Evolutionary conservation across 2,888 invertebrate genomes (phyloP), one percentile per base, ranked within the genome.

Genomic region (Mythimna loreyi): DNA sequence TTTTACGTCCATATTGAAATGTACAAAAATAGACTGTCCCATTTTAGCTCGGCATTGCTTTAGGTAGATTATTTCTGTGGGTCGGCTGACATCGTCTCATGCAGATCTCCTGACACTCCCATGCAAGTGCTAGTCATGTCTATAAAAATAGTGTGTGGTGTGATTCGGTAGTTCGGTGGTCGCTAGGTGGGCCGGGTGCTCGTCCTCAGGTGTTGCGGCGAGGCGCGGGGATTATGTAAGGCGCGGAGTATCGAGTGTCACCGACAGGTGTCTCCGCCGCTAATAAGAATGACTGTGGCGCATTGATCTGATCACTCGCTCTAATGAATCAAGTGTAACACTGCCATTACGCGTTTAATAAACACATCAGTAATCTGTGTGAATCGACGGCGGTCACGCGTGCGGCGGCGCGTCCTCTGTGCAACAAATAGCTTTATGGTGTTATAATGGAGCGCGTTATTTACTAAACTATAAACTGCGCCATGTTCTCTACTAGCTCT

Each of bases 251-350:
- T 93, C 92, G 83, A 86, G 80, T 93, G 81, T 88, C 92, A 79
- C 81, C 84, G 86, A 89, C 93, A 93, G 93, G 93, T 93, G 92
- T 89, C 87, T 89, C 83, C 86, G 82, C 67, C 72, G 80, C 82
- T 89, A 90, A 90, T 91, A 88, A 87, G 82, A 90, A 90, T 88
- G 86, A 90, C 83, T 88, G 76, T 85, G 78, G 81, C 72, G 67
- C 84, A 85, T 85, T 85, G 80, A 85, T 85, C 81, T 78, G 75
- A 81, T 86, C 68, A 81, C 63, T 70, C 74, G 78, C 71, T 75
- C 58, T 49, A 75, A 69, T 79, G 71, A 80, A 78, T 80, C 74
- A 81, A 73, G 58, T 63, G 77, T 76, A 69, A 73, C 67, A 55
- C 78, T 73, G 72, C 70, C 71, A 82, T 83, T 77, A 77, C 71